Base-by-base conservation (phyloP, 1,140 invertebrate genomes). In the Drosophila leontia region DNA sequence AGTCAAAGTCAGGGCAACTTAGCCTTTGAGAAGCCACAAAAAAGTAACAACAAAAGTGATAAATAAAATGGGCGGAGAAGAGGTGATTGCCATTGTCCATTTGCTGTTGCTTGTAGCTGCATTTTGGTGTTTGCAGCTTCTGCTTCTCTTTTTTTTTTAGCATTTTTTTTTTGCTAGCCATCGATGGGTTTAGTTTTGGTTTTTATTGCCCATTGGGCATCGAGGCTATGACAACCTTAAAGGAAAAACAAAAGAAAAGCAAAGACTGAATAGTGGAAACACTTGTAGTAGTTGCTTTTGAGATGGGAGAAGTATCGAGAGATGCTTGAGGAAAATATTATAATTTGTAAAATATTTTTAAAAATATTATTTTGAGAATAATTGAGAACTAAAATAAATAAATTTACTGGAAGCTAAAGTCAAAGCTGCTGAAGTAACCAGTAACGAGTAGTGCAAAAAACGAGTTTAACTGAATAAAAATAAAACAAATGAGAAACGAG, bases 21-120 rank as follows among this genome's bases (percentile, higher is more conserved):
- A 6, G 6, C 26, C 26, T 29, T 29, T 29, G 26, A 26, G 51
- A 26, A 39, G 53, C 19, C 53, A 56, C 35, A 56, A 56, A 58
- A 58, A 35, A 58, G 29, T 41, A 32, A 26, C 61, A 17, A 58
- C 61, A 55, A 55, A 81, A 86, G 79, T 82, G 78, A 80, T 81
- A 86, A 86, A 82, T 86, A 86, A 86, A 79, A 35, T 61, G 39
- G 58, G 64, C 44, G 63, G 57, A 37, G 42, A 26, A 26, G 3
- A 39, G 58, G 58, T 42, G 58, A 67, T 47, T 62, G 32, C 41
- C 57, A 62, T 62, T 62, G 63, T 67, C 58, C 57, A 64, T 58
- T 42, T 58, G 61, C 17, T 23, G 29, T 57, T 59, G 37, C 37
- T 41, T 58, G 29, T 57, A 15, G 51, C 9, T 9, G 55, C 45